A percentile compares a stretch with the other conserved stretches of the same genome.
phyloP scores from a whole-genome alignment of 2,113 vertebrate species.

The Myanophis thanlyinensis region DNA sequence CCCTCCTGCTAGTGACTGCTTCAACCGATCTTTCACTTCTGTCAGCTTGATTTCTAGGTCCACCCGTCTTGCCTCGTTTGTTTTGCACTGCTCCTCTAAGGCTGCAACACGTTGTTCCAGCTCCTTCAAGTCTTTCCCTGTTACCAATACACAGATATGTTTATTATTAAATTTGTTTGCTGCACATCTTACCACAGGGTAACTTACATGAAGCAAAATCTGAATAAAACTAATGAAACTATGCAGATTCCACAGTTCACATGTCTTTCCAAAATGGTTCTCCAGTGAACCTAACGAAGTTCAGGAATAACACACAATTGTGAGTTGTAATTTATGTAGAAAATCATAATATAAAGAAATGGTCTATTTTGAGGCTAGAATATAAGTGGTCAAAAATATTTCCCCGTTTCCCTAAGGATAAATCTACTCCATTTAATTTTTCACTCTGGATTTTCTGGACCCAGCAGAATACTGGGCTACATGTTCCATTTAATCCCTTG shows the following conservation, averaged over 20 bases:
- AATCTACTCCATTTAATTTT: background rate
- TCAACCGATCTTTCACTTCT: constrained; percentile 88
- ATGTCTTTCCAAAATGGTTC: background rate
- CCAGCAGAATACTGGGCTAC: background rate
- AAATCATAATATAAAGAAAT: background rate
- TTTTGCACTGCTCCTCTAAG: constrained; percentile 85
- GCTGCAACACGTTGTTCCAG: constrained; percentile 74
- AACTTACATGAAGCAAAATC: constrained; percentile 6
- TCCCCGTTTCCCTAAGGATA: background rate
- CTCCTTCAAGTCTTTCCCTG: constrained; percentile 75
- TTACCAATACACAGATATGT: constrained; percentile 8
- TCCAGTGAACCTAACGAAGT: background rate
- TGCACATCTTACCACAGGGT: background rate
- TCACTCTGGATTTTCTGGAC: background rate
- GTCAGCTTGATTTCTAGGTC: constrained; percentile 88
- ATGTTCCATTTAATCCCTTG: background rate
- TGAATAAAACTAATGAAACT: background rate
- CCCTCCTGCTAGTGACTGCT: constrained; percentile 88
- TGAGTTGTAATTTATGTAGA: background rate
- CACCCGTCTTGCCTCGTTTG: constrained; percentile 82
- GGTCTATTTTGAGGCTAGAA: background rate
- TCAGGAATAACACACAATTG: background rate
- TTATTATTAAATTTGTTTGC: background rate
- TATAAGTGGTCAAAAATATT: background rate
- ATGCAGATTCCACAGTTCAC: background rate